Base-by-base conservation (phyloP, 2,888 invertebrate species). In the Metalampra italica region DNA sequence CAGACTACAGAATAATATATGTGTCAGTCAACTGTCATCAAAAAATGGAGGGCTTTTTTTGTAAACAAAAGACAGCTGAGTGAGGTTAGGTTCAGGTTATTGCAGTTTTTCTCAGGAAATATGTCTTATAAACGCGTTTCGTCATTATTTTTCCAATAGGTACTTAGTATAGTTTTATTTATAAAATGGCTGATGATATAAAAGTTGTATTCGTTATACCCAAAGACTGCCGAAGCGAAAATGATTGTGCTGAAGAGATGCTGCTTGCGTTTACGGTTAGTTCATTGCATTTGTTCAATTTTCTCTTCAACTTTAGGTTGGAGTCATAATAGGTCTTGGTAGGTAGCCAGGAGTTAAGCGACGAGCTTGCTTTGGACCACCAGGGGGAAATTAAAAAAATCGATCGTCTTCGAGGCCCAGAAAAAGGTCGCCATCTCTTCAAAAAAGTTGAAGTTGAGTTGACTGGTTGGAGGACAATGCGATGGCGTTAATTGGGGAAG, bases 191-290 rank as follows among this genome's bases (percentile, higher is more conserved):
- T 46, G 83, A 82, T 40, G 85, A 84, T 45, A 83, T 89, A 52
- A 79, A 70, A 66, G 82, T 88, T 45, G 75, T 72, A 32, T 93
- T 93, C 75, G 83, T 93, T 11, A 78, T 93, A 52, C 90, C 91
- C 1, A 77, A 72, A 32, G 75, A 86, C 52, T 90, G 78, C 60
- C 61, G 71, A 13, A 76, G 73, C 59, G 89, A 91, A 71, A 70
- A 87, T 74, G 90, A 92, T 44, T 92, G 92, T 56, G 79, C 88
- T 0, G 90, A 91, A 54, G 90, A 91, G 52, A 93, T 93, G 92
- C 88, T 88, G 70, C 78, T 91, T 52, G 91, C 92, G 3, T 93
- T 84, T 67, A 81, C 90, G 58, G 93, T 93, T 78, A 81, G 85
- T 55, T 32, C 5, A 8, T 29, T 12, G 5, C 5, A 15, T 49